Conservation (phyloP, 2,888 invertebrate genomes). For the Caenorhabditis sulstoni region DNA sequence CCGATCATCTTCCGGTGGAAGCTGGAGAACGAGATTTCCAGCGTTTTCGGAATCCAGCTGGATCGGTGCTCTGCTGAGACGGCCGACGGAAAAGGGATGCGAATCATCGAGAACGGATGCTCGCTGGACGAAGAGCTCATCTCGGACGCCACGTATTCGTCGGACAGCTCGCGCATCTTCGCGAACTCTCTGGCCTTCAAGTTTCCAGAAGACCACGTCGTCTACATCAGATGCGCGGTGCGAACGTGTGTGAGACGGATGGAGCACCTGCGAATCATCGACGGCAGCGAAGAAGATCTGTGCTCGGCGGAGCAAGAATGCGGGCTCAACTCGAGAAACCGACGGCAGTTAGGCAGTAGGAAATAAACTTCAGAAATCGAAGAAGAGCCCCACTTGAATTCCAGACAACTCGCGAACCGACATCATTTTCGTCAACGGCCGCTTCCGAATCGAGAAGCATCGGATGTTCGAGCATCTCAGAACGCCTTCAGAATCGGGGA, state of each 20-base stretch:
- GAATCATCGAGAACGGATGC: slow-evolving; percentile 52
- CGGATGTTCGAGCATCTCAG: slow-evolving; percentile 16
- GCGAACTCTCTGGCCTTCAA: slow-evolving; percentile 50
- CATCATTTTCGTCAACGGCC: slow-evolving; percentile 38
- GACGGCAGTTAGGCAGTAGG: slow-evolving; percentile 25
- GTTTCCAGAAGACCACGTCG: slow-evolving; percentile 45
- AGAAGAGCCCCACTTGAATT: background rate
- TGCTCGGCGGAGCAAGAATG: slow-evolving; percentile 17
- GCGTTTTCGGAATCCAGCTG: slow-evolving; percentile 45
- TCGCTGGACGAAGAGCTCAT: slow-evolving; percentile 51
- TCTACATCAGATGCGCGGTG: slow-evolving; percentile 36
- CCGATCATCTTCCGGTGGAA: slow-evolving; percentile 52
- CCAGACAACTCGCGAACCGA: slow-evolving; percentile 20
- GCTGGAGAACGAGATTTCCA: slow-evolving; percentile 19
- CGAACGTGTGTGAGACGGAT: slow-evolving; percentile 36
- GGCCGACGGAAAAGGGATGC: slow-evolving; percentile 46
- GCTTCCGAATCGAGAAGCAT: slow-evolving; percentile 30
- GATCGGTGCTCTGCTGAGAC: slow-evolving; percentile 49
- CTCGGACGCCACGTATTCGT: slow-evolving; percentile 22
- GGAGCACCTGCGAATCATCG: slow-evolving; percentile 36
- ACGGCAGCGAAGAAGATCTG: slow-evolving; percentile 28
- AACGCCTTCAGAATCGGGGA: background rate
- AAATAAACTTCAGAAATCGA: no score
- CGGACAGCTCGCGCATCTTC: slow-evolving; percentile 33
- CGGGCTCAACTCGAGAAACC: slow-evolving; percentile 15